Evolutionary conservation across 2,888 invertebrate species (phyloP), one percentile per base, ranked within the genome.

Genomic region (Yponomeuta evonymella): DNA sequence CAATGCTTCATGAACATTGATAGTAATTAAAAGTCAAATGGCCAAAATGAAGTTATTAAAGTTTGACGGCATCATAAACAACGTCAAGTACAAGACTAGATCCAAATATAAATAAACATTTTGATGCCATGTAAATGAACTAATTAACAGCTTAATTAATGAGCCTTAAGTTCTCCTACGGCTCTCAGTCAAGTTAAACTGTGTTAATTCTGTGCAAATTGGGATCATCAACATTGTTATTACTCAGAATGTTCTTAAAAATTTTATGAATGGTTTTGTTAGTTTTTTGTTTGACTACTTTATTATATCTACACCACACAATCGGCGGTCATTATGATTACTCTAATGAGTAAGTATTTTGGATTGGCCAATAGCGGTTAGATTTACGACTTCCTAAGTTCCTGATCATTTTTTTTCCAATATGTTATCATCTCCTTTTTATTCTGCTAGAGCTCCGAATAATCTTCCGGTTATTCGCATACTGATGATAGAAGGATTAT

Each of bases 121-220:
- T 29, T 29, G 29, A 65, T 29, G 65, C 65, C 29, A 65, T 65
- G 65, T 65, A 65, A 65, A 65, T 65, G 23, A 12, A 12, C 65
- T 65, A 65, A 65, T 65, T 65, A 65, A 65, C 8, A 30, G 29
- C 65, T 9, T 65, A 65, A 65, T 65, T n/a, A 65, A 29, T 58
- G 51, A 15, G 51, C 15, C 51, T 58, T 1, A 15, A 58, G 51
- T 58, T 58, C 15, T 58, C 51, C 43, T 58, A 15, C 51, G 51
- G 51, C 12, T 5, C 51, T 58, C 51, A 58, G 51, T 58, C 51
- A 58, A 58, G 51, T 58, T 15, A 58, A 58, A 58, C 12, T 15
- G 5, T 58, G 51, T 15, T 15, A 58, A 15, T 58, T 58, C 12
- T 58, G 51, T 58, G 51, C 51, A 58, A 58, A 58, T 58, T 58